These are phyloP conservation scores for Prunella strophiata DNA, from an alignment of 2,797 vertebrate genomes.

Conservation along the genomic window DNA sequence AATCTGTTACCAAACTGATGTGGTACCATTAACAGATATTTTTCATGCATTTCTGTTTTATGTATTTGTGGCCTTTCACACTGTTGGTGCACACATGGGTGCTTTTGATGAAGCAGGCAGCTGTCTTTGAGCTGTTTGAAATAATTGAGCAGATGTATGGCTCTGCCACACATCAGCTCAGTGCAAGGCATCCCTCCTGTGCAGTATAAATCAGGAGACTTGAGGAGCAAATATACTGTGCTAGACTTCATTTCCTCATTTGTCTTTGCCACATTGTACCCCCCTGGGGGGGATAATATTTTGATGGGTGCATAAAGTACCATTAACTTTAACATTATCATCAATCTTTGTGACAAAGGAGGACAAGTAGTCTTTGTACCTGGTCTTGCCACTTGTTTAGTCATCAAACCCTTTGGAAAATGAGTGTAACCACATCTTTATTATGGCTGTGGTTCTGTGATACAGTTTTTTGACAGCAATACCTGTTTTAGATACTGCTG, in stretches of 20 bases:
- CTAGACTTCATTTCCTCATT: conserved; percentile 24
- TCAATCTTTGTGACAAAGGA: conserved; percentile 41
- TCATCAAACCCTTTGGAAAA: conserved; percentile 24
- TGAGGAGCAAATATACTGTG: not conserved
- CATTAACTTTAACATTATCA: conserved; percentile 33
- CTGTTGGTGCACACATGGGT: not conserved
- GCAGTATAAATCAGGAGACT: conserved; percentile 21
- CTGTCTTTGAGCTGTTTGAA: conserved; percentile 17
- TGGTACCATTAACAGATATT: not conserved
- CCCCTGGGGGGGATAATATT: conserved; percentile 26
- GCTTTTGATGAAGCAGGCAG: conserved; percentile 9
- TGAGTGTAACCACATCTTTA: not conserved
- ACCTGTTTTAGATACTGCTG: not conserved
- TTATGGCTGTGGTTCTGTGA: not conserved
- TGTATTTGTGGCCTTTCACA: not conserved
- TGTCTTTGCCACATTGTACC: not conserved
- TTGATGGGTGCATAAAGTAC: conserved; percentile 49
- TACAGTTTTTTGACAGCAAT: not conserved
- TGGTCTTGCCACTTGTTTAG: conserved; percentile 21
- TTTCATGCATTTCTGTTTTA: not conserved
- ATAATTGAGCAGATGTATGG: conserved; percentile 17
- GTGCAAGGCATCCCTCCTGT: not conserved
- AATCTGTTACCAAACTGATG: not conserved
- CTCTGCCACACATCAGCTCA: not conserved
- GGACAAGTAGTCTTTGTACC: conserved; percentile 43